These are phyloP conservation scores for Saturnia japonica DNA, from an alignment of 2,888 invertebrate species.

Conservation along the genomic window DNA sequence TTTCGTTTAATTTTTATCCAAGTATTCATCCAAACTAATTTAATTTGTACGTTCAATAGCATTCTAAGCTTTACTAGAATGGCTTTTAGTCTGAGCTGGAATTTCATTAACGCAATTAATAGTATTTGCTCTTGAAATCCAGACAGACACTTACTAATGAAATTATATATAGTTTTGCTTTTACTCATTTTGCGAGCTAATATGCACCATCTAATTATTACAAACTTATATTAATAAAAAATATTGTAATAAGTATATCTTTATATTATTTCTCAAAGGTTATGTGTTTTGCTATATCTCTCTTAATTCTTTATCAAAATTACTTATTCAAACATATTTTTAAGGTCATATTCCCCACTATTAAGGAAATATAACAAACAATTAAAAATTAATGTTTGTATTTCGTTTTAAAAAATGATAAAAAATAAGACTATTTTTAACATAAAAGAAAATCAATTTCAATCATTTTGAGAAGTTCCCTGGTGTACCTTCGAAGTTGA, in stretches of 20 bases:
- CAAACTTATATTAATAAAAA: neutral
- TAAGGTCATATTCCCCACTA: too few species aligned
- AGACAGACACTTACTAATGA: slow-evolving; percentile 11
- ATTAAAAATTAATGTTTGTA: too few species aligned
- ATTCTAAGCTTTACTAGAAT: neutral
- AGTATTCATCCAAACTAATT: neutral
- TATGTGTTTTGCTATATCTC: too few species aligned
- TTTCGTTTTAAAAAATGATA: too few species aligned
- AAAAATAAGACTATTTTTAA: too few species aligned
- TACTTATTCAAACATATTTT: too few species aligned
- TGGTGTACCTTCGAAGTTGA: too few species aligned
- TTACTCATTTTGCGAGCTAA: neutral
- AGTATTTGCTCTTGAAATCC: neutral
- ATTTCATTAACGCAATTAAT: slow-evolving; percentile 9
- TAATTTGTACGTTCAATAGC: neutral
- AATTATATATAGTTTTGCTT: neutral
- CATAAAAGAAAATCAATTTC: too few species aligned
- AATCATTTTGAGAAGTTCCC: too few species aligned
- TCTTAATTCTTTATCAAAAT: too few species aligned
- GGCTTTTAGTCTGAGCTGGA: neutral
- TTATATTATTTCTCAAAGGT: neutral
- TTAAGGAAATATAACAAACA: too few species aligned
- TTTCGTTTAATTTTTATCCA: neutral
- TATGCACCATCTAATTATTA: neutral
- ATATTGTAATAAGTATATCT: neutral